Evolutionary conservation across 2,888 invertebrate genomes (phyloP), one percentile per base, ranked within the genome.

Genomic region (Chrysolina haemoptera): DNA sequence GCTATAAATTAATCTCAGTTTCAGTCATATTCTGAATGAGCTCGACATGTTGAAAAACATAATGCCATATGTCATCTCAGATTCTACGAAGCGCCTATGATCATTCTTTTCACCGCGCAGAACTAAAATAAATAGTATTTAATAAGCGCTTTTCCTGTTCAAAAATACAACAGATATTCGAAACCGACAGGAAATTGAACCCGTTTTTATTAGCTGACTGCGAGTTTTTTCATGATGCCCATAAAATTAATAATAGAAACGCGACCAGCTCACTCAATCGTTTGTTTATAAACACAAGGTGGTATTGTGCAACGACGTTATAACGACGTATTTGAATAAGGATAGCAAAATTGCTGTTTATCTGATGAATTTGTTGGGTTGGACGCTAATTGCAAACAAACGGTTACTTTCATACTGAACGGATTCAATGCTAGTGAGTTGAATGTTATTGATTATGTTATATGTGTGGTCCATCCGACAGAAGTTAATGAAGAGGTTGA

Each of bases 241-340:
- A 67, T 67, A 67, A 67, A 67, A 67, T 59, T 59, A 50, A 53
- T 67, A 67, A 67, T 67, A 41, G 67, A 40, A 43, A 48, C 41
- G 22, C 67, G 16, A 53, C 35, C 35, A 48, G 48, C 67, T 53
- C 35, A 40, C 16, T 53, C 40, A 53, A 53, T 67, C 40, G 53
- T 67, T 67, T 67, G 67, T 67, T 67, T 35, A 40, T 67, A 67
- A 66, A 66, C 50, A 66, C 11, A 50, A 66, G 66, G 50, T 66
- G 66, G 22, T 46, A 50, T 67, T 67, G 46, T 48, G 48, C 65
- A 65, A 65, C 65, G 46, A 48, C 46, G 65, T 6, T n/a, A n/a
- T 3, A 59, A 8, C 35, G 59, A 35, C 59, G 35, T 35, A 27
- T 59, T 27, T 59, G 59, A 59, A 59, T n/a, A 59, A 59, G 35